Conservation (phyloP, 1,140 invertebrate genomes). For the Drosophila miranda region DNA sequence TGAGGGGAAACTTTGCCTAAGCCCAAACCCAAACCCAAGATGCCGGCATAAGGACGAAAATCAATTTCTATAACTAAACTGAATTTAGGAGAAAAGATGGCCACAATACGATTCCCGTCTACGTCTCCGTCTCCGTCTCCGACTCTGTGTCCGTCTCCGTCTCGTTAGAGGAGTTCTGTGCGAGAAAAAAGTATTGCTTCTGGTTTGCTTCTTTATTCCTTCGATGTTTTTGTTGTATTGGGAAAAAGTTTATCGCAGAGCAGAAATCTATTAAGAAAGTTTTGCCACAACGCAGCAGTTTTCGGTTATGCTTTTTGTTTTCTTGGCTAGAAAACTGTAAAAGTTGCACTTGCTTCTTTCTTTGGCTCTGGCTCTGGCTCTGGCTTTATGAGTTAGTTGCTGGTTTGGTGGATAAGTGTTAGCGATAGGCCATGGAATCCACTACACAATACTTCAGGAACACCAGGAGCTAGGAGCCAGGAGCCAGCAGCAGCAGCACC, state of each 20-base stretch:
- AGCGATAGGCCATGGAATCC: slow-evolving; percentile 54
- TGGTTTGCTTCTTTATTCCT: not conserved
- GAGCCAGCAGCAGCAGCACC: not conserved
- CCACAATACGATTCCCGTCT: slow-evolving; percentile 59
- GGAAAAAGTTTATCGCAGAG: slow-evolving; percentile 72
- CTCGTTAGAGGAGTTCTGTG: slow-evolving; percentile 26
- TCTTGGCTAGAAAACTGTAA: slow-evolving; percentile 58
- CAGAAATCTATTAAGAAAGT: slow-evolving; percentile 80
- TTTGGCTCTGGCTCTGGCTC: no score
- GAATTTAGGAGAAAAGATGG: slow-evolving; percentile 49
- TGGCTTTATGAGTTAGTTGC: slow-evolving; percentile 66
- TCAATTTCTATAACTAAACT: slow-evolving; percentile 71
- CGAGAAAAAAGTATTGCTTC: slow-evolving; percentile 23
- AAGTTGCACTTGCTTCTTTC: slow-evolving; percentile 56
- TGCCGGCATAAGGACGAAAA: slow-evolving; percentile 69
- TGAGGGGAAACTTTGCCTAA: slow-evolving; percentile 36
- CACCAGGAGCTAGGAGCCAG: no score
- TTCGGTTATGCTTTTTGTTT: slow-evolving; percentile 58
- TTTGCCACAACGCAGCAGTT: slow-evolving; percentile 75
- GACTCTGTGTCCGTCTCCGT: slow-evolving; percentile 18
- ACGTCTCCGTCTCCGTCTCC: slow-evolving; percentile 3
- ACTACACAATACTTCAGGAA: slow-evolving; percentile 5
- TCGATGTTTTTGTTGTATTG: slow-evolving; percentile 31
- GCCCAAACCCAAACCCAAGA: slow-evolving; percentile 57
- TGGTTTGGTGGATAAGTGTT: slow-evolving; percentile 47